Base-by-base conservation (phyloP, 2,888 invertebrate species). In the Drepanosiphum platanoidis region DNA sequence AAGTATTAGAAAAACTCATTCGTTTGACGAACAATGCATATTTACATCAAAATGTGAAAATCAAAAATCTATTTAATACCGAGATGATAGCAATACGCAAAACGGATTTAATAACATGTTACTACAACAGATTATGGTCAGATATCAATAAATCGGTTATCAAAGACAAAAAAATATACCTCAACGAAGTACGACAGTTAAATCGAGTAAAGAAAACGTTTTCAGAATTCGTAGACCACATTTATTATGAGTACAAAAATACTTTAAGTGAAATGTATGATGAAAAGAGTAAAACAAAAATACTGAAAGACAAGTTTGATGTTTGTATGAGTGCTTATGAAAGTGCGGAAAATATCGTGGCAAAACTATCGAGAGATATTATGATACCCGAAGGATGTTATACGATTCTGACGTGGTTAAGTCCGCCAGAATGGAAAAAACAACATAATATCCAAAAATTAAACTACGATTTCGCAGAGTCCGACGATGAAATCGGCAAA, bases 341-440 rank as follows among this genome's bases (percentile, higher is more conserved):
- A 4, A 27, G 4, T 2, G 18, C 34, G 5, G 46, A 70, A 18
- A 70, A 80, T 5, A 18, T 36, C 18, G 18, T 52, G 9, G 18
- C 36, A 1, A 18, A 7, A 18, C 27, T 80, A 3, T 4, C 52
- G 27, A 70, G 34, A 52, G 11, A 1, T 0, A 27, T 52, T 0
- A 52, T 27, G 27, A 27, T 34, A 27, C 52, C 52, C 34, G 79
- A 80, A 18, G 79, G 22, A 2, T 80, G 68, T 27, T 80, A 80
- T 9, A 52, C 27, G 79, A 34, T 80, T 46, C 27, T 68, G 36
- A 80, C 68, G 36, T 80, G 68, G 46, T 27, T 80, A 18, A 80
- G 79, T 18, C 79, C 79, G 9, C 15, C 52, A 18, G 68, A 70
- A 36, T 80, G 79, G 79, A 80, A 34, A 11, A n/a, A 11, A 34